Evolutionary conservation across 2,888 invertebrate genomes (phyloP), one percentile per base, ranked within the genome.

Genomic region (Lasioglossum figueresi): DNA sequence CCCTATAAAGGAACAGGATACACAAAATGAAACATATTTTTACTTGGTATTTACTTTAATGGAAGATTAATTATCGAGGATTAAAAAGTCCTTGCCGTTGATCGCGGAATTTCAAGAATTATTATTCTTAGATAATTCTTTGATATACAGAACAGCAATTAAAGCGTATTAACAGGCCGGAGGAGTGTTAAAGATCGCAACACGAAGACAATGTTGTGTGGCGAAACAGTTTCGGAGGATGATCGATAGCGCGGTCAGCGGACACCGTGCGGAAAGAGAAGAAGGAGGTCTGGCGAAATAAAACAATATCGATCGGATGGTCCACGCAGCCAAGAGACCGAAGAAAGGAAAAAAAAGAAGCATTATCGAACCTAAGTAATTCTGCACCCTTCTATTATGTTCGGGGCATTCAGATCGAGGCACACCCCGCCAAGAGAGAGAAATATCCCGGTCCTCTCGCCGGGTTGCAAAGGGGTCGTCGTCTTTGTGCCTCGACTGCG

Each of bases 401-500:
- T 68, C 48, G 52, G n/a, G 70, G 56, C 79, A 86, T 79, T 77
- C 81, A 79, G 81, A 86, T 84, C 74, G 52, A n/a, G 81, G 56
- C 81, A 71, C 77, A 79, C 84, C 82, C 84, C 74, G 82, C 8
- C 56, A 74, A 77, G 79, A 82, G 86, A 73, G 31, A 86, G 84
- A 73, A 71, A 84, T 81, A 82, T 76, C 86, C 71, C 66, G 70
- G 63, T 82, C 66, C 74, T 71, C 52, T 56, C 59, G 14, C 34
- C 16, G 66, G 34, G 74, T 68, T 81, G 80, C 79, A 87, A 87
- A 85, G 80, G 85, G 82, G 52, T 52, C 52, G 52, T 52, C 23
- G 83, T 85, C 87, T 87, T 87, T 87, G 85, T 85, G 85, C 80
- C 83, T 82, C 87, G 83, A 80, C 85, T 85, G 87, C 85, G 85